Evolutionary conservation across 2,888 invertebrate genomes (phyloP), one percentile per base, ranked within the genome.

Genomic region (Chironomus riparius): DNA sequence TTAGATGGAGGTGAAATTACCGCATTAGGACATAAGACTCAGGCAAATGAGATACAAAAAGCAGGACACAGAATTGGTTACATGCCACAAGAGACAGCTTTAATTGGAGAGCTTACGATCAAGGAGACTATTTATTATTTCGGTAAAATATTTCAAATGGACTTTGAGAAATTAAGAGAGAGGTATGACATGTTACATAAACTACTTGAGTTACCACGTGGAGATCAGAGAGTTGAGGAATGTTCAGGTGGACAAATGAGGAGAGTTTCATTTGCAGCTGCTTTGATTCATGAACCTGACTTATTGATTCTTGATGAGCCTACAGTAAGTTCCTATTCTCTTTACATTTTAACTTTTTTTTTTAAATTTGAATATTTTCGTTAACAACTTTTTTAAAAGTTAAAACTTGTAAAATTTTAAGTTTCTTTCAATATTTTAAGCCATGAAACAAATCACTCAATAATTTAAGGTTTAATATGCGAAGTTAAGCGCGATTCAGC

Each of bases 201-300:
- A 47, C 86, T 95, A 24, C 85, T 96, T 10, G 91, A 95, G 69
- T 83, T 97, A 77, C 94, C 95, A 3, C 88, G 89, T 2, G 87
- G 88, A 50, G 83, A 87, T 78, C 86, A 89, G 83, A 81, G 88
- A 82, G 82, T 95, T 77, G 90, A 90, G 81, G 85, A 90, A 77
- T 87, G 91, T 80, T 95, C 95, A 79, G 97, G 97, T 6, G 97
- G 97, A 0, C 96, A 97, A 82, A 94, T 95, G 83, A 86, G 97
- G 77, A 86, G 97, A 73, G 91, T 96, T 0, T 96, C 96, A 0
- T 89, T 97, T 78, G 95, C 95, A 0, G 93, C 92, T 5, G 94
- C 96, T 0, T 85, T 97, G 81, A 88, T 97, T 0, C 95, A 96
- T 81, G 92, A 91, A 79, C 96, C 97, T 0, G 92, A 95, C 82